Evolutionary conservation across 2,888 invertebrate species (phyloP).

Genomic region (Colletes collaris): DNA sequence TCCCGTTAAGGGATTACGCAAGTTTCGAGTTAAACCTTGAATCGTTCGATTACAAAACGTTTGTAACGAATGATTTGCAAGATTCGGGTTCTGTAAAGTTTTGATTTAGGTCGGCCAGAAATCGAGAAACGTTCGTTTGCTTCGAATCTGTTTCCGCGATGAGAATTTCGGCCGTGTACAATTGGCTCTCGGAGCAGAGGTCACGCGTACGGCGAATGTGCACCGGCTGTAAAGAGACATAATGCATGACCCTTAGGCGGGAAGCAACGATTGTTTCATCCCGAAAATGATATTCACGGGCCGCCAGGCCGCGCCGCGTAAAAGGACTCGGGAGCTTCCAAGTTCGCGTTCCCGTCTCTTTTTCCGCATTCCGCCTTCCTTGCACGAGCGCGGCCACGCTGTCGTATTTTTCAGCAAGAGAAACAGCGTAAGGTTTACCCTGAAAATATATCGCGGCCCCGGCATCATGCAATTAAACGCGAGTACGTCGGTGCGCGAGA

Average conservation of each 20-base stretch:
- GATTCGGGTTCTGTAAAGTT: no score
- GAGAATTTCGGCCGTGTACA: conserved; percentile 9
- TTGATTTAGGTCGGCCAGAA: no score
- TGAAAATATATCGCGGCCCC: conserved; percentile 62
- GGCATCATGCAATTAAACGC: conserved; percentile 68
- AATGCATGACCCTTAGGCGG: conserved; percentile 58
- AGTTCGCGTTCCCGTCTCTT: not conserved
- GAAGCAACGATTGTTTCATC: conserved; percentile 64
- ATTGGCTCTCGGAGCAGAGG: not conserved
- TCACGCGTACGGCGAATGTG: conserved; percentile 1
- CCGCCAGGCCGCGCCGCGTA: conserved; percentile 42
- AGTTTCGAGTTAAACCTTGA: no score
- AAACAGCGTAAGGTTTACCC: conserved; percentile 61
- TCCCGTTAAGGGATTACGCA: no score
- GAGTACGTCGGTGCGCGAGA: conserved; percentile 34
- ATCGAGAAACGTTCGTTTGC: no score
- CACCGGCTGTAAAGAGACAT: conserved; percentile 53
- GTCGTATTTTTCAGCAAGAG: conserved; percentile 56
- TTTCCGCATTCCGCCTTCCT: not conserved
- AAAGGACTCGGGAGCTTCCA: conserved; percentile 37
- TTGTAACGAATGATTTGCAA: no score
- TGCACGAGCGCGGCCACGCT: conserved; percentile 7
- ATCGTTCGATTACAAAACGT: no score
- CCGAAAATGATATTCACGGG: conserved; percentile 67
- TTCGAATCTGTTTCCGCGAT: conserved; percentile 4